Evolutionary conservation across 2,113 vertebrate species (phyloP), one percentile per base, ranked within the genome.

Genomic region (Chionis minor): DNA sequence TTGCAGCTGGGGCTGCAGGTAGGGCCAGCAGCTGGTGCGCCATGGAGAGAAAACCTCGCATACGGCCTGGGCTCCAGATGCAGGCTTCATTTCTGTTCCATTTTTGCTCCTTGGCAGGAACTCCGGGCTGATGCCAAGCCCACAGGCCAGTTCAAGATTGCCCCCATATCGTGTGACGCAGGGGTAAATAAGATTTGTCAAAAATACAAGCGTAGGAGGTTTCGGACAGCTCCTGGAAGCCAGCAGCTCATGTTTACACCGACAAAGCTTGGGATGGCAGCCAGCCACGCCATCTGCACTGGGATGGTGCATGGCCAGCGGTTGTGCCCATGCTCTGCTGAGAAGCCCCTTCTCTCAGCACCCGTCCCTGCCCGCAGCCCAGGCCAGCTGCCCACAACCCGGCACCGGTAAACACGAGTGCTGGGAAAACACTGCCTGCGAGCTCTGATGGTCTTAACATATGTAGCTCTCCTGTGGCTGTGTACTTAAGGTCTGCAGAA

Each of bases 261-360:
- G 83, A 38, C 73, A 91, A 61, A 89, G 65, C 65, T 27, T 51
- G 55, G 93, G 91, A 74, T 3, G 14, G 35, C 38, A 91, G 93
- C 83, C 95, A 92, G 73, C 18, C 18, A 1, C 12, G 61, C 96
- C 94, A 94, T 95, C 95, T 96, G 95, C 56, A 9, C 55, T 9
- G 69, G 61, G 69, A 9, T 55, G 63, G 19, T 38, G 59, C 28
- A 45, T 2, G 22, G 83, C 75, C 86, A 86, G 81, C 61, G 51
- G 80, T 42, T 81, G 86, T 94, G 63, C 15, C 71, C 3, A 0
- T 24, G 51, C 63, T 49, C 59, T 35, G 26, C 58, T 19, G 45
- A 62, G 79, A 12, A 62, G 17, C 23, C 28, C 44, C 51, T 62
- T 54, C 81, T 69, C 10, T 1, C 51, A 83, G 71, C 90, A 30